Conservation (phyloP, 2,888 invertebrate genomes). For the Apodemia hepburni region DNA sequence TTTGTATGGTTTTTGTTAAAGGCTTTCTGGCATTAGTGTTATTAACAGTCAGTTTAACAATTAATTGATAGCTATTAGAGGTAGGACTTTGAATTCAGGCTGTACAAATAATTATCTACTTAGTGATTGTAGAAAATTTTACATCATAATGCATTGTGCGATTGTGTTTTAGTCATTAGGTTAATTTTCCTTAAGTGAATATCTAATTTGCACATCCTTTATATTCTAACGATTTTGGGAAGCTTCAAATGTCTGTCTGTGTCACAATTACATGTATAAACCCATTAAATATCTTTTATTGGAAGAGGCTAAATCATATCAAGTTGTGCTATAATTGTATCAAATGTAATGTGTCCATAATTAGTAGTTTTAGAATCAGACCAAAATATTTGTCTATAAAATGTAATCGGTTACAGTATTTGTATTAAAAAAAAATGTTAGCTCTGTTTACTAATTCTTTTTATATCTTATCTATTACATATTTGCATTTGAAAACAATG, state of each 20-base stretch:
- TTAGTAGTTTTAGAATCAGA: slow-evolving; percentile 34
- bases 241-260: slow-evolving; percentile 17
- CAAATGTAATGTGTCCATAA: slow-evolving; percentile 28
- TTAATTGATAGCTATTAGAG: slow-evolving; percentile 17
- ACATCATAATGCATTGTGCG: slow-evolving; percentile 64
- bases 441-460: slow-evolving; percentile 32
- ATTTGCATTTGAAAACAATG: slow-evolving; percentile 40
- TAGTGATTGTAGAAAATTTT: slow-evolving; percentile 72
- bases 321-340: slow-evolving; percentile 36
- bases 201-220: slow-evolving; percentile 44
- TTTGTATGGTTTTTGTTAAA: slow-evolving; percentile 10
- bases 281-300: slow-evolving; percentile 30
- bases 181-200: slow-evolving; percentile 51
- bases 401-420: slow-evolving; percentile 31
- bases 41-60: slow-evolving; percentile 29
- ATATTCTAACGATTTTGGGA: slow-evolving; percentile 22
- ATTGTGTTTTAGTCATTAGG: slow-evolving; percentile 65
- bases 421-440: slow-evolving; percentile 26
- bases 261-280: slow-evolving; percentile 30
- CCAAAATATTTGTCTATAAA: slow-evolving; percentile 32
- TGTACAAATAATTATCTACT: slow-evolving; percentile 42
- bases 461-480: slow-evolving; percentile 27
- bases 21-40: slow-evolving; percentile 9
- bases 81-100: slow-evolving; percentile 14
- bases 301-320: slow-evolving; percentile 39